Conservation (phyloP, 2,888 invertebrate species). For the Erpobdella octoculata region DNA sequence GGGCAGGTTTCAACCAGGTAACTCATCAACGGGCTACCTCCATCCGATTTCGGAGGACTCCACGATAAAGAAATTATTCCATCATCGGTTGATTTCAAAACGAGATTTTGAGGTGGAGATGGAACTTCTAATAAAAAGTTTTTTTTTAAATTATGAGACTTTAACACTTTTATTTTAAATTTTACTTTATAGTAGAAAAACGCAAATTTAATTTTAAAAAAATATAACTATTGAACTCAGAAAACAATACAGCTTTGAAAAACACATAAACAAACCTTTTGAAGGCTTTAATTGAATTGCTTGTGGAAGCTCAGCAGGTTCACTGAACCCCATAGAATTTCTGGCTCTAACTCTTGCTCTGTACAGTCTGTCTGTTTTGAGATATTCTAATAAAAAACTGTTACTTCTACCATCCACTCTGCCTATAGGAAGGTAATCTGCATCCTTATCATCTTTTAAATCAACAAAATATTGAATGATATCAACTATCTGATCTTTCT, state of each 20-base stretch:
- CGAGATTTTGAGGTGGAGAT: slow-evolving; percentile 18
- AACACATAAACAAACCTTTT: slow-evolving; percentile 8
- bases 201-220: background rate
- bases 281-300: slow-evolving; percentile 54
- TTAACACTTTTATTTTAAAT: no score
- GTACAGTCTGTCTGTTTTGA: slow-evolving; percentile 53
- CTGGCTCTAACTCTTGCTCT: slow-evolving; percentile 76
- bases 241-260: no score
- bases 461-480: slow-evolving; percentile 30
- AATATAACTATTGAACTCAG: no score
- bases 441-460: slow-evolving; percentile 23
- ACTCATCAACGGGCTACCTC: slow-evolving; percentile 42
- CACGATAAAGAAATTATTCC: slow-evolving; percentile 39
- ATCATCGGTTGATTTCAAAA: slow-evolving; percentile 13
- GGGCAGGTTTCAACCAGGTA: slow-evolving; percentile 45
- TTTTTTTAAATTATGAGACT: background rate
- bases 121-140: slow-evolving; percentile 20
- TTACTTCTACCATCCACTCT: slow-evolving; percentile 28
- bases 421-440: slow-evolving; percentile 27
- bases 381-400: slow-evolving; percentile 24
- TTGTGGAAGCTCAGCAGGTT: slow-evolving; percentile 61
- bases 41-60: slow-evolving; percentile 47
- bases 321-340: slow-evolving; percentile 66
- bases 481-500: slow-evolving; percentile 23
- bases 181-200: background rate